Evolutionary conservation across 2,797 vertebrate species (phyloP), one percentile per base, ranked within the genome.

Genomic region (Hylomyscus alleni): DNA sequence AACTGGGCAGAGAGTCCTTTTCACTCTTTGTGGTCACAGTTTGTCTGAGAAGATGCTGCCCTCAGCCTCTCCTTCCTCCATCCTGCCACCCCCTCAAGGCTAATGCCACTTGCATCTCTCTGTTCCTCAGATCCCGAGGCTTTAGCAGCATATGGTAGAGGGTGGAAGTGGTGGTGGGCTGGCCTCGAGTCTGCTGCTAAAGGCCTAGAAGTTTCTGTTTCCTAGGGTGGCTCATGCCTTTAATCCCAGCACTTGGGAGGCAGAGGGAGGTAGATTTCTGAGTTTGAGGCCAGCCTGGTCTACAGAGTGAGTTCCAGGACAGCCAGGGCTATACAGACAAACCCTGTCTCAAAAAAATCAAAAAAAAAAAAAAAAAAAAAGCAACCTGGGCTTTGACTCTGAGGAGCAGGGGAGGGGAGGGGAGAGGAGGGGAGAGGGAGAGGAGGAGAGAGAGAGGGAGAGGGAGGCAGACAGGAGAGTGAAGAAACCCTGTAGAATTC

Each of bases 1-100:
- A 78, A 44, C 31, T 69, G 75, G 58, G 26, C 47, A 90, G 91
- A 93, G 82, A 85, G 84, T 34, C 75, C 81, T 69, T 92, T 80
- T n/a, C 62, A 44, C 89, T 81, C 82, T 83, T 62, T 60, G 52
- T 86, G 86, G n/a, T 37, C 44, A 54, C 47, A 50, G n/a, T 31
- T 83, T 54, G 78, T 54, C 58, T 76, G 40, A 72, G 54, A 88
- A 87, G 67, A 95, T 11, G 73, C 72, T 69, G 19, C 50, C 11
- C 8, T 82, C 34, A 29, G 2, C 56, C 17, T 54, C 67, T 65
- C 34, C 24, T 10, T 24, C 6, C 12, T 13, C 6, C 7, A 1
- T 3, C 2, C 8, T 26, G 22, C 52, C 54, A 29, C n/a, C 13
- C 47, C 31, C 3, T 29, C 73, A 47, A 24, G 56, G 78, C 13